Evolutionary conservation across 2,113 vertebrate genomes (phyloP), one percentile per base, ranked within the genome.

Genomic region (Actenoides hombroni): DNA sequence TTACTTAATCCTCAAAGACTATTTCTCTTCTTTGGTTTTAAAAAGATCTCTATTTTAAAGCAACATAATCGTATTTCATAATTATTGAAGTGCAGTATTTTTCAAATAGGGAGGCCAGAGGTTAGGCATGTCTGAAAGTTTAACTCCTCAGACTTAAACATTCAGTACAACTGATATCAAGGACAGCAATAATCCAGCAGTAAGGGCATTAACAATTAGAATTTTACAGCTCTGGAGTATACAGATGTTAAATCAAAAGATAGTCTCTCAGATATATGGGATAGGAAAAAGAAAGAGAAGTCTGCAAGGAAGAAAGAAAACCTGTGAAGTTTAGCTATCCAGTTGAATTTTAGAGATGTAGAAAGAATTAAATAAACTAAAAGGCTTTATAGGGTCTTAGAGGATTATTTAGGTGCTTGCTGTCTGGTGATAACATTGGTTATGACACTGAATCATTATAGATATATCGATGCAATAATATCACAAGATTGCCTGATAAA

Each of bases 371-470:
- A 92, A 96, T 94, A 84, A 44, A 71, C 5, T 80, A 53, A 93
- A 97, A 96, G 48, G 42, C 28, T 86, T 94, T 94, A 95, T 44
- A 60, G 33, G 54, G 83, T 95, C 49, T 93, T 86, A 90, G 63
- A 83, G 42, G 49, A 91, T 95, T 94, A 96, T 94, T 97, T 97
- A 96, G 90, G 63, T 53, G 17, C 13, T 95, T 84, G 59, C 39
- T 86, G 48, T 35, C 76, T 94, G 86, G 79, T 11, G 60, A 96
- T 95, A 97, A 88, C 78, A 70, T 61, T 93, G 76, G 68, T 94
- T 97, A 95, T 93, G 90, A 94, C 64, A 90, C 18, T 68, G 83
- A 87, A 83, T 96, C 80, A 79, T 96, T 96, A 92, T 46, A 70
- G 57, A 88, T 90, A 90, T 94, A 94, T 64, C 1, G 54, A 94